Evolutionary conservation across 2,113 vertebrate genomes (phyloP).

Genomic region (Hucho hucho): DNA sequence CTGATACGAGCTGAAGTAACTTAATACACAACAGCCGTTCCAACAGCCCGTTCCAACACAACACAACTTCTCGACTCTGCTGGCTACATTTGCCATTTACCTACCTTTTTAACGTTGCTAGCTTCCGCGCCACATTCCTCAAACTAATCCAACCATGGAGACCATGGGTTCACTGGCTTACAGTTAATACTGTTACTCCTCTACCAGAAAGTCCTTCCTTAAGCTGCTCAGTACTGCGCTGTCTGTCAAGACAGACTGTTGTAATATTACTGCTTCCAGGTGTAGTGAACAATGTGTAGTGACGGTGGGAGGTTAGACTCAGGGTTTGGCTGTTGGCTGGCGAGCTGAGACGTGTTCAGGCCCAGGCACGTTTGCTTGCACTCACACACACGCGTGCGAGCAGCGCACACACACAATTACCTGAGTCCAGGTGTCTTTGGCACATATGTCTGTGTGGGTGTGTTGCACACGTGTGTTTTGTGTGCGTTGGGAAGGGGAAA

Average conservation of each 20-base stretch:
- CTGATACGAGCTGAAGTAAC: neutral
- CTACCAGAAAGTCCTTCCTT: conserved; percentile 1
- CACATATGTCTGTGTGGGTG: neutral
- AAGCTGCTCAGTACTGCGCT: conserved; percentile 14
- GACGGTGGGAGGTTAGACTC: conserved; percentile 1
- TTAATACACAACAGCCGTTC: neutral
- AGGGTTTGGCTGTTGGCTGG: neutral
- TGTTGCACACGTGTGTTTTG: conserved; percentile 3
- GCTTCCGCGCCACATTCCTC: conserved; percentile 6
- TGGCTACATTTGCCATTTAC: conserved; percentile 27
- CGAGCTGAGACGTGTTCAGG: conserved; percentile 48
- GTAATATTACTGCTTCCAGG: neutral
- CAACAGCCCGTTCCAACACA: neutral
- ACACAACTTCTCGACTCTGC: neutral
- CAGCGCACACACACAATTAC: too few species aligned
- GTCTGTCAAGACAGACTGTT: neutral
- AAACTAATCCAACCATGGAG: neutral
- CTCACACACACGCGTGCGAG: neutral
- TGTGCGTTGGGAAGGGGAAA: neutral
- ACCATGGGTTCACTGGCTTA: neutral
- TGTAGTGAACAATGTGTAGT: conserved; percentile 16
- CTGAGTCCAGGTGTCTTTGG: too few species aligned
- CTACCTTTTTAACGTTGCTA: neutral
- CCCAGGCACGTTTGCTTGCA: conserved; percentile 26
- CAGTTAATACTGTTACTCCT: neutral